Evolutionary conservation across 2,888 invertebrate species (phyloP), one percentile per base, ranked within the genome.

Genomic region (Blera fallax): DNA sequence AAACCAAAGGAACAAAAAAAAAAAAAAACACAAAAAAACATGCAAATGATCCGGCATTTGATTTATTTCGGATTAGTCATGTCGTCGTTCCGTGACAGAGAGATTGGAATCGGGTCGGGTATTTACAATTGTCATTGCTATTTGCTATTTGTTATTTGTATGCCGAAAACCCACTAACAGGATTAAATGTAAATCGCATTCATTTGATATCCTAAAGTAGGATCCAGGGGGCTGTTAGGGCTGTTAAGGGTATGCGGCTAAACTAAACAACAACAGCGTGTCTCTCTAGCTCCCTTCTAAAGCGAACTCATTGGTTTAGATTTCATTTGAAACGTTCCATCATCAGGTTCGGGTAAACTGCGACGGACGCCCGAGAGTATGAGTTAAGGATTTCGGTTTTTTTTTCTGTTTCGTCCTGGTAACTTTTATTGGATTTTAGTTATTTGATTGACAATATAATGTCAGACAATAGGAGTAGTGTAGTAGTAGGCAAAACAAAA

Each of bases 1-100:
- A n/a, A n/a, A n/a, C n/a, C n/a, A n/a, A 24, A 27, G 21, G 14
- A 43, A 1, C 4, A 21, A 29, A 7, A 48, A 16, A 37, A 3
- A 32, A 27, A 24, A 34, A 32, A 16, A 24, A 7, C n/a, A n/a
- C 4, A 32, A 24, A 60, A 69, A 50, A 69, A 80, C 69, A 74
- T 64, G 73, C 79, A 80, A 80, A 74, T 64, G 73, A 69, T 70
- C 60, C 50, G 60, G 24, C 79, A 64, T 80, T 84, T 84, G 80
- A 74, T 77, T 80, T 84, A 84, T 80, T 84, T 84, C 80, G 73
- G 84, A 84, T 84, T 84, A 84, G 74, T 80, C 84, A 74, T 84
- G 84, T 84, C 80, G 80, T 74, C 67, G 72, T 84, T 74, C 29
- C 80, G 84, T 84, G 84, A 80, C 84, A 84, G 64, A 34, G 69